phyloP scores from a whole-genome alignment of 2,113 vertebrate species.

The Oplegnathus fasciatus region DNA sequence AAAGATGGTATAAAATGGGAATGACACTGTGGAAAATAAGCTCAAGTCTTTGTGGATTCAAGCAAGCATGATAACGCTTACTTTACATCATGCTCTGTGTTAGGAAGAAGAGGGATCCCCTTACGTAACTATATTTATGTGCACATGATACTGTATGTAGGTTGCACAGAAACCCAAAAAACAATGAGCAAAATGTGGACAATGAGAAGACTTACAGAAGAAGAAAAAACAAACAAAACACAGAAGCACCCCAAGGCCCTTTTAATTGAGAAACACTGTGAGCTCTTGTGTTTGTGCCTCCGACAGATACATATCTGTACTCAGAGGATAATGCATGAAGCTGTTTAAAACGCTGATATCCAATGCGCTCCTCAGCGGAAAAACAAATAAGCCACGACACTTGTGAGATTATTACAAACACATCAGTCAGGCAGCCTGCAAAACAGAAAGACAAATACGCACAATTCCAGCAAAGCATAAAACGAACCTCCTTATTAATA shows the following conservation, averaged over 20 bases:
- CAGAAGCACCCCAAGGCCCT: constrained; percentile 4
- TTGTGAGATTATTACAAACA: constrained; percentile 44
- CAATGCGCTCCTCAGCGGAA: constrained; percentile 2
- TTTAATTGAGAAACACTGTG: constrained; percentile 41
- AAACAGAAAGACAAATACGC: constrained; percentile 39
- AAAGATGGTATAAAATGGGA: constrained; percentile 35
- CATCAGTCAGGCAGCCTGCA: constrained; percentile 32
- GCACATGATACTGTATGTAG: neutral
- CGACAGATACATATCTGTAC: constrained; percentile 51
- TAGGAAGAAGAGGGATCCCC: constrained; percentile 29
- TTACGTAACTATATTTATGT: constrained; percentile 20
- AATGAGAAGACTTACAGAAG: neutral
- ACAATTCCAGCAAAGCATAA: constrained; percentile 38
- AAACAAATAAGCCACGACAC: constrained; percentile 46
- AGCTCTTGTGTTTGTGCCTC: constrained; percentile 36
- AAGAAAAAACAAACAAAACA: neutral
- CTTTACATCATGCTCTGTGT: constrained; percentile 12
- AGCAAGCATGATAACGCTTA: constrained; percentile 11
- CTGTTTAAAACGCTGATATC: constrained; percentile 52
- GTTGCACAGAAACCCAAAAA: constrained; percentile 18
- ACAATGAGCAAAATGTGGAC: neutral
- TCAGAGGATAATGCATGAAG: constrained; percentile 48
- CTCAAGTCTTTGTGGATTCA: constrained; percentile 3
- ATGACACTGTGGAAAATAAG: constrained; percentile 46
- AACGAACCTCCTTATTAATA: constrained; percentile 54